Percentiles rank a stretch among this genome's conserved stretches.
Evolutionary conservation across 2,797 vertebrate genomes (phyloP).

Genomic region (Catamblyrhynchus diadema): DNA sequence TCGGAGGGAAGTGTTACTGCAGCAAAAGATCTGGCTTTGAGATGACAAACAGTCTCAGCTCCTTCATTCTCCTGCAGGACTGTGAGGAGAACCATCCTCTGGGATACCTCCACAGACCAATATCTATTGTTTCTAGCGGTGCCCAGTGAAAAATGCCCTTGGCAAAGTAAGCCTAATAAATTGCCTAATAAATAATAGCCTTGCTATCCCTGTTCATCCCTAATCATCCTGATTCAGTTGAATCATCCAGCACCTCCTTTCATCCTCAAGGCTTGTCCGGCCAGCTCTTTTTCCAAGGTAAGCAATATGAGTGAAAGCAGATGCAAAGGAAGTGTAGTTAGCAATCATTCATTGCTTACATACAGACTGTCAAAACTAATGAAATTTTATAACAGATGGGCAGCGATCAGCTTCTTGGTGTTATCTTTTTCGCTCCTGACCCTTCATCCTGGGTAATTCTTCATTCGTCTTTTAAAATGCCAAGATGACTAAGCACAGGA

Average conservation of each 20-base stretch:
- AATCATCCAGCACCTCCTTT: neutral
- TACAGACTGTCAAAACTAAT: conserved; percentile 73
- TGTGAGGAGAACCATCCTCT: neutral
- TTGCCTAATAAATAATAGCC: neutral
- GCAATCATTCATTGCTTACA: conserved; percentile 70
- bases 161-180: neutral
- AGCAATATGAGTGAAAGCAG: conserved; percentile 17
- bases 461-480: conserved; percentile 76
- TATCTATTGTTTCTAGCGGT: neutral
- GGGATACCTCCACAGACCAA: neutral
- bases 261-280: neutral
- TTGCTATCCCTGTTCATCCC: neutral
- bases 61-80: neutral
- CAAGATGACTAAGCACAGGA: conserved; percentile 83
- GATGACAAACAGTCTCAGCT: neutral
- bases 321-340: conserved; percentile 58
- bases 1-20: neutral
- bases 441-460: conserved; percentile 61
- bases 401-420: conserved; percentile 61
- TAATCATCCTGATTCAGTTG: neutral
- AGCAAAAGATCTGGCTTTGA: neutral
- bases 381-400: conserved; percentile 76
- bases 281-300: neutral
- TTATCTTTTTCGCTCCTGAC: conserved; percentile 70
- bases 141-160: neutral